These are phyloP conservation scores for Epinephelus coioides DNA, from an alignment of 2,797 vertebrate genomes.

Conservation along the genomic window DNA sequence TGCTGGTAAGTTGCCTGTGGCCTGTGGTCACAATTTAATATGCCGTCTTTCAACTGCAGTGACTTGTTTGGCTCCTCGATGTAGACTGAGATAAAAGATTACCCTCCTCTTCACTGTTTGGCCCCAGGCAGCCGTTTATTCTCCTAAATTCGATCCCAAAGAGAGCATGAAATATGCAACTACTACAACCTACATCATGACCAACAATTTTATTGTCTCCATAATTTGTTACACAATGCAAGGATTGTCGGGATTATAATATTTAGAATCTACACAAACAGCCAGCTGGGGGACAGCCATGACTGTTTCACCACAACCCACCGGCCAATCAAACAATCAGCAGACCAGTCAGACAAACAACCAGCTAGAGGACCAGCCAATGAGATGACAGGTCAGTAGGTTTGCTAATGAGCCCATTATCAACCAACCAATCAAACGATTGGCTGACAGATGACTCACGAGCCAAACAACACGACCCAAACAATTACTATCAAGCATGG, in stretches of 20 bases:
- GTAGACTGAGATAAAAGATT: slow-evolving; percentile 30
- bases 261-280: slow-evolving; percentile 60
- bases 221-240: slow-evolving; percentile 46
- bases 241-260: slow-evolving; percentile 53
- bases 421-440: not conserved
- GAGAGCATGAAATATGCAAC: slow-evolving; percentile 10
- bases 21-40: slow-evolving; percentile 45
- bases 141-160: slow-evolving; percentile 29
- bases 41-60: slow-evolving; percentile 30
- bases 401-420: not conserved
- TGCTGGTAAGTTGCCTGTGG: slow-evolving; percentile 50
- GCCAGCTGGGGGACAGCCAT: slow-evolving; percentile 13
- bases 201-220: slow-evolving; percentile 30
- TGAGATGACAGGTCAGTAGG: not conserved
- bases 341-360: slow-evolving; percentile 15
- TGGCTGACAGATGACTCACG: not conserved
- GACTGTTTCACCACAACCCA: slow-evolving; percentile 39
- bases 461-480: not conserved
- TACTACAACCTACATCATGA: slow-evolving; percentile 28
- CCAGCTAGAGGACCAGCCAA: not conserved
- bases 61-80: slow-evolving; percentile 38
- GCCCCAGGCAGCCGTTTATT: slow-evolving; percentile 5
- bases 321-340: slow-evolving; percentile 31
- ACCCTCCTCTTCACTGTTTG: slow-evolving; percentile 13
- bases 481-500: too few species aligned